Conservation (phyloP, 1,140 invertebrate species). For the Tribolium madens region DNA sequence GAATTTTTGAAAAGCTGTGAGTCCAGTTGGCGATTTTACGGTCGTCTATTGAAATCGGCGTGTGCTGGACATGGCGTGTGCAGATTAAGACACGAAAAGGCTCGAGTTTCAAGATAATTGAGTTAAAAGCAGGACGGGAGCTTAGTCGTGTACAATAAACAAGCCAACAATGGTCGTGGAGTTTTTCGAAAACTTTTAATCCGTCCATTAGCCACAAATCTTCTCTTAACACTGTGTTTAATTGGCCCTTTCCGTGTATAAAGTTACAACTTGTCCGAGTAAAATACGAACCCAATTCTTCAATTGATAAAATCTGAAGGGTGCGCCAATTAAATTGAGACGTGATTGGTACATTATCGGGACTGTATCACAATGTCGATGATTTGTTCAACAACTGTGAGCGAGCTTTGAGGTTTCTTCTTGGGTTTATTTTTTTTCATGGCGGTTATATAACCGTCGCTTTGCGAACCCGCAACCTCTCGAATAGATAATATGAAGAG, state of each 20-base stretch:
- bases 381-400: background rate
- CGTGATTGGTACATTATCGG: constrained; percentile 22
- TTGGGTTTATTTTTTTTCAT: background rate
- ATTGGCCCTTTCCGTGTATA: constrained; percentile 7
- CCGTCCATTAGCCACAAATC: constrained; percentile 28
- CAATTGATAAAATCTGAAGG: constrained; percentile 32
- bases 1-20: background rate
- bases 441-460: constrained; percentile 32
- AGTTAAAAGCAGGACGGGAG: constrained; percentile 37
- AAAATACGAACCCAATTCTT: constrained; percentile 7
- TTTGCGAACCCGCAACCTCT: constrained; percentile 4
- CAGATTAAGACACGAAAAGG: constrained; percentile 42
- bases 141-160: constrained; percentile 37
- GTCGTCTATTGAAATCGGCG: constrained; percentile 21
- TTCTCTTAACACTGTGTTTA: background rate
- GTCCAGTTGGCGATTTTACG: constrained; percentile 22
- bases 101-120: constrained; percentile 45
- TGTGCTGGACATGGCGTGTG: constrained; percentile 32
- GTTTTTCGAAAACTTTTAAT: constrained; percentile 9
- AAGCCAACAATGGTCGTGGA: constrained; percentile 9
- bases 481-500: constrained; percentile 23
- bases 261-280: constrained; percentile 14
- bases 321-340: constrained; percentile 25
- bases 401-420: background rate
- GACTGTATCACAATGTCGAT: constrained; percentile 4